These are phyloP conservation scores for Leucoraja erinaceus DNA, from an alignment of 2,113 vertebrate genomes.

Conservation along the genomic window DNA sequence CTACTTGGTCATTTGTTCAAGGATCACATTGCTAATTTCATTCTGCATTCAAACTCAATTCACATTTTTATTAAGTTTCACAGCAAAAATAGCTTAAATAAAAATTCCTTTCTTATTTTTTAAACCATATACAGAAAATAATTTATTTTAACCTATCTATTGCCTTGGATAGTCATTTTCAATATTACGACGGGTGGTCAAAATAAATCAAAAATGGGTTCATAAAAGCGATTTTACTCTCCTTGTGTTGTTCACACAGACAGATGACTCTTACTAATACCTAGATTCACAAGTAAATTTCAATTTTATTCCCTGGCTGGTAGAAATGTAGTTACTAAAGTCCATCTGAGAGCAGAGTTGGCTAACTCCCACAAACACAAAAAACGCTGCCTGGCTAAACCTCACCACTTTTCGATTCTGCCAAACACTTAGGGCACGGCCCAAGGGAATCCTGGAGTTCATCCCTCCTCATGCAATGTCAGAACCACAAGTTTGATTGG, in stretches of 20 bases:
- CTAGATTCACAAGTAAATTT: constrained; percentile 49
- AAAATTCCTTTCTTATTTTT: not conserved
- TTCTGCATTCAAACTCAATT: not conserved
- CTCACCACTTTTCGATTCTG: constrained; percentile 51
- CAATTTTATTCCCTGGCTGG: constrained; percentile 48
- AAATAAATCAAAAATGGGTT: not conserved
- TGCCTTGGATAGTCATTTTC: constrained; percentile 16
- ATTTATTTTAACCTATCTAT: constrained; percentile 17
- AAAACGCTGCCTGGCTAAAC: constrained; percentile 48
- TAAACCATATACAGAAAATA: not conserved
- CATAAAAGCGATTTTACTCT: constrained; percentile 37
- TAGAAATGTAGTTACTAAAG: constrained; percentile 53
- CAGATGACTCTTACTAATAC: constrained; percentile 47
- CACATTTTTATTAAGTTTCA: not conserved
- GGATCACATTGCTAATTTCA: not conserved
- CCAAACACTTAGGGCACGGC: constrained; percentile 52
- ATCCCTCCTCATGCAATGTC: constrained; percentile 54
- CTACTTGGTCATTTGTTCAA: not conserved
- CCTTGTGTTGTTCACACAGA: constrained; percentile 46
- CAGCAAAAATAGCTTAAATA: not conserved
- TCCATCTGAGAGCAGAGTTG: constrained; percentile 45
- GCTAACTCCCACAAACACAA: constrained; percentile 46
- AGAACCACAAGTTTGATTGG: constrained; percentile 53
- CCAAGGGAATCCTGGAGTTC: constrained; percentile 53
- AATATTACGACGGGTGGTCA: not conserved